Percentiles rank a stretch among this genome's conserved stretches.
These are phyloP conservation scores for Crax fasciolata DNA, from an alignment of 2,797 vertebrate genomes.

Conservation along the genomic window DNA sequence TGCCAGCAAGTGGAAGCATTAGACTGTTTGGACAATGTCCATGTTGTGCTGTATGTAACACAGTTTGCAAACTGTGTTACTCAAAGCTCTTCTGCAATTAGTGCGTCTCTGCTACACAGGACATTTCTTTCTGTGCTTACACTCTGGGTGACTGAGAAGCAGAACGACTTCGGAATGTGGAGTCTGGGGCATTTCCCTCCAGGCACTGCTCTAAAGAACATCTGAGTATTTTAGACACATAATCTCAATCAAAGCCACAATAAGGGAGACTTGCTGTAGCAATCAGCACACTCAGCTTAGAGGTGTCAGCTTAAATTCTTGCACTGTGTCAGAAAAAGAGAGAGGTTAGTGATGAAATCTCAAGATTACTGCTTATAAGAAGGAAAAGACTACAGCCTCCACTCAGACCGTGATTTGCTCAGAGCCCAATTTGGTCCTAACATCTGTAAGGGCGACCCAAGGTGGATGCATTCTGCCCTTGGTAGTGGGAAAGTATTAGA, in stretches of 20 bases:
- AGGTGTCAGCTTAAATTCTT: conserved; percentile 2
- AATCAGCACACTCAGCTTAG: background rate
- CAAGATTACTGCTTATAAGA: background rate
- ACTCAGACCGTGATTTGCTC: background rate
- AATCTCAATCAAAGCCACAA: conserved; percentile 21
- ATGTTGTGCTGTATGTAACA: background rate
- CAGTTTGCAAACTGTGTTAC: background rate
- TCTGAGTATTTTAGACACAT: background rate
- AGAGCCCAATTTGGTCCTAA: background rate
- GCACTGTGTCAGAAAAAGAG: background rate
- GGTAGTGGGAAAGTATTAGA: background rate
- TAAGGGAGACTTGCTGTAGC: background rate
- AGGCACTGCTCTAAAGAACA: background rate
- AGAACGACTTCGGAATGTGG: background rate
- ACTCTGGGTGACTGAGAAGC: background rate
- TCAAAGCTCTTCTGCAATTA: background rate
- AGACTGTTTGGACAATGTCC: background rate
- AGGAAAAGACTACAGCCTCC: background rate
- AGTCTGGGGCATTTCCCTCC: background rate
- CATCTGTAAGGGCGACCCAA: background rate
- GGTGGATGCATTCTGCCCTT: background rate
- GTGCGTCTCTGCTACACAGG: background rate
- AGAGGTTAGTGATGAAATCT: conserved; percentile 20
- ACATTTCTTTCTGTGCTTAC: background rate
- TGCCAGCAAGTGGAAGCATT: conserved; percentile 8